phyloP scores from a whole-genome alignment of 2,888 invertebrate species.

The Stenichneumon culpator region DNA sequence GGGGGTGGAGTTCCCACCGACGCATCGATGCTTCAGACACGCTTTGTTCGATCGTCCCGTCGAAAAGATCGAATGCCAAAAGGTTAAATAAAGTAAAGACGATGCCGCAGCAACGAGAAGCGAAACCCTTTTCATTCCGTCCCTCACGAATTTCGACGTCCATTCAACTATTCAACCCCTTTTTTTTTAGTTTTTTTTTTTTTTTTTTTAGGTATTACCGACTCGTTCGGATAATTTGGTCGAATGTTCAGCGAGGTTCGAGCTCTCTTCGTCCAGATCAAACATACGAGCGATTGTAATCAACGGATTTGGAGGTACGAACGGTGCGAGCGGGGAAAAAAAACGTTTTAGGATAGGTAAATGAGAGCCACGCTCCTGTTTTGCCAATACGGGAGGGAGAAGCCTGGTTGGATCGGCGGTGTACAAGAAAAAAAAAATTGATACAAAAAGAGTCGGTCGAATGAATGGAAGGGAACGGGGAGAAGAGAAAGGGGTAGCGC shows the following conservation, averaged over 20 bases:
- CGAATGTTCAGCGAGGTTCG: constrained; percentile 49
- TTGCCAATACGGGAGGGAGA: constrained; percentile 77
- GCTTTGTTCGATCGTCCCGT: constrained; percentile 37
- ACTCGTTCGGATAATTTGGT: constrained; percentile 61
- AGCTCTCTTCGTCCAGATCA: constrained; percentile 10
- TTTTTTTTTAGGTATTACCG: constrained; percentile 33
- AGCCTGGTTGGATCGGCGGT: constrained; percentile 29
- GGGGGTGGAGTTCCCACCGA: background rate
- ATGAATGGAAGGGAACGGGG: constrained; percentile 18
- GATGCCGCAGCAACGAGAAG: constrained; percentile 7
- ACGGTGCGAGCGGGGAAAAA: constrained; percentile 23
- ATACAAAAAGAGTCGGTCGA: constrained; percentile 39
- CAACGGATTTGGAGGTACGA: constrained; percentile 67
- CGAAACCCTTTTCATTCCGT: constrained; percentile 52
- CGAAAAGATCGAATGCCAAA: constrained; percentile 43
- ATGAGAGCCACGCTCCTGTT: constrained; percentile 67
- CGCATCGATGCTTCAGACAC: constrained; percentile 51
- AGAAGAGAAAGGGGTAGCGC: constrained; percentile 48
- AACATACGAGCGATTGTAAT: constrained; percentile 73
- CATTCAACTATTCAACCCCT: constrained; percentile 31
- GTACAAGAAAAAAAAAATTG: background rate
- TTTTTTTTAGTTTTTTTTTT: constrained; percentile 41
- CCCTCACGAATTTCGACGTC: constrained; percentile 71
- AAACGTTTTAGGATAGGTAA: constrained; percentile 10
- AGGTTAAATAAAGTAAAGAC: constrained; percentile 39